Conservation (phyloP, 1,140 invertebrate species). For the Oncopodura yosiiana region DNA sequence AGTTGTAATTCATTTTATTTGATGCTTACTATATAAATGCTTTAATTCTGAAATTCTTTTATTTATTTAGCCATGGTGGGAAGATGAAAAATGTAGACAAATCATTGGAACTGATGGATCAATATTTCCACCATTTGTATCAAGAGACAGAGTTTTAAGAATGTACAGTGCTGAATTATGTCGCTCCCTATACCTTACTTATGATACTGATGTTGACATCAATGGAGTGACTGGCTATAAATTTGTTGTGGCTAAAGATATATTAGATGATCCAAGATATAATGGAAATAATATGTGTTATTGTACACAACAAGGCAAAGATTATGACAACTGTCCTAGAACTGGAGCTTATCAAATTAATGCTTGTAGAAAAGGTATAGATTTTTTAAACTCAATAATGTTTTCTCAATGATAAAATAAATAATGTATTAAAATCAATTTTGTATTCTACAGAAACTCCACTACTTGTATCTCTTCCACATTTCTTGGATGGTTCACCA, state of each 20-base stretch:
- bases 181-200: constrained; percentile 54
- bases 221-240: constrained; percentile 56
- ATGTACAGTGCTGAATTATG: constrained; percentile 33
- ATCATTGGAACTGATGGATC: constrained; percentile 1
- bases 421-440: too few species aligned
- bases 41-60: background rate
- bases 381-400: background rate
- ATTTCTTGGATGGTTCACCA: background rate
- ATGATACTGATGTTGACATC: constrained; percentile 48
- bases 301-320: constrained; percentile 53
- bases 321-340: constrained; percentile 51
- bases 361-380: constrained; percentile 45
- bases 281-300: constrained; percentile 62
- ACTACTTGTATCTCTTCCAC: constrained; percentile 56
- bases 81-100: background rate
- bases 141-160: constrained; percentile 2
- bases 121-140: constrained; percentile 6
- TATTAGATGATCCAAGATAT: constrained; percentile 55
- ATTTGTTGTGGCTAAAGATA: constrained; percentile 46
- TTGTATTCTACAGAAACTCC: constrained; percentile 51
- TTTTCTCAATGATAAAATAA: too few species aligned
- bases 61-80: constrained; percentile 4
- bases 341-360: constrained; percentile 59
- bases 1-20: too few species aligned
- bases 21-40: too few species aligned